Conservation (phyloP, 2,113 vertebrate species). For the Ptyas mucosa region DNA sequence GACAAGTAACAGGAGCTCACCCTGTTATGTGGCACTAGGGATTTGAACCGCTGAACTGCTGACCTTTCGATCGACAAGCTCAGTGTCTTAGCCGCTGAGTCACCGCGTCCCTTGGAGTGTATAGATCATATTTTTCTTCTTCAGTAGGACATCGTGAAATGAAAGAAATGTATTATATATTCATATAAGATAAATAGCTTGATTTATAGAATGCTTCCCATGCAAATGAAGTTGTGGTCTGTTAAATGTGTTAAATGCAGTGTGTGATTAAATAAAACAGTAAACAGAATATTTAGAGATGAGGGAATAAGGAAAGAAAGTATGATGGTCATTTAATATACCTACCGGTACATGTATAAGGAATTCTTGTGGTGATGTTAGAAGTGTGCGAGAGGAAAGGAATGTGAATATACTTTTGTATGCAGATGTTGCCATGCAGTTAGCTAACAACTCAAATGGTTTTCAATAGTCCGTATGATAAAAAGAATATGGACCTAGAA, state of each 20-base stretch:
- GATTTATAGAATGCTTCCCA: neutral
- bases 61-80: too few species aligned
- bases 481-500: neutral
- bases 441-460: neutral
- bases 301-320: neutral
- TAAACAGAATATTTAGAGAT: neutral
- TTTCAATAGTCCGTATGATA: neutral
- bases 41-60: too few species aligned
- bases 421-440: neutral
- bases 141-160: neutral
- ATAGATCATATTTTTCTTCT: neutral
- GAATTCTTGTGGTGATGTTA: neutral
- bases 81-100: too few species aligned
- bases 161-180: neutral
- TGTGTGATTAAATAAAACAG: neutral
- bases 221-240: neutral
- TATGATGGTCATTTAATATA: neutral
- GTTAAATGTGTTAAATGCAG: neutral
- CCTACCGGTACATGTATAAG: neutral
- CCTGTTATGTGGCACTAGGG: too few species aligned
- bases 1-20: too few species aligned
- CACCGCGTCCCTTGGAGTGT: neutral
- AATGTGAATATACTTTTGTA: neutral
- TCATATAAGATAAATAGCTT: neutral
- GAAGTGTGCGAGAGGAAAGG: neutral